Evolutionary conservation across 1,140 invertebrate genomes (phyloP).

Genomic region (Himalopsyche phryganea): DNA sequence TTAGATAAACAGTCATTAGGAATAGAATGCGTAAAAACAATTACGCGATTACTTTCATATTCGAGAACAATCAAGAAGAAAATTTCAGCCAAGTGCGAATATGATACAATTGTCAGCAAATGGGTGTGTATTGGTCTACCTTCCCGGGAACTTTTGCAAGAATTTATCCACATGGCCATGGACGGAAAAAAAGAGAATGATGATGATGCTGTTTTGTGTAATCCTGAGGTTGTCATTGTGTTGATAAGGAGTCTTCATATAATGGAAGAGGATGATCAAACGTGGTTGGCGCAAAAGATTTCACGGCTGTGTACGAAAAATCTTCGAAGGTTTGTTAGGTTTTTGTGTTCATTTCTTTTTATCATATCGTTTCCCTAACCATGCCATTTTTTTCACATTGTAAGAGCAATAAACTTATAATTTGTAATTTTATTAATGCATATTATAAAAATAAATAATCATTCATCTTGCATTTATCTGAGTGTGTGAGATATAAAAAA

Average conservation of each 20-base stretch:
- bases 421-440: too few species aligned
- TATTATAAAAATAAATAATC: too few species aligned
- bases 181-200: conserved; percentile 37
- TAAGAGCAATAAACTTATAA: too few species aligned
- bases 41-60: conserved; percentile 30
- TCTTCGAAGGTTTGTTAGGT: conserved; percentile 42
- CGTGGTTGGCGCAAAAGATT: conserved; percentile 43
- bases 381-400: not conserved
- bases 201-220: conserved; percentile 30
- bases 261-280: conserved; percentile 44
- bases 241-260: conserved; percentile 33
- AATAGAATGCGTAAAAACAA: conserved; percentile 37
- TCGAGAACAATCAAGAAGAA: conserved; percentile 23
- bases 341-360: not conserved
- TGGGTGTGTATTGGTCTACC: conserved; percentile 38
- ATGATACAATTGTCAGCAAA: conserved; percentile 24
- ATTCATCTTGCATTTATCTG: not conserved
- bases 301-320: conserved; percentile 44
- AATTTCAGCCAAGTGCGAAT: conserved; percentile 17
- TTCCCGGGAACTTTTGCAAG: conserved; percentile 39
- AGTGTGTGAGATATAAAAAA: not conserved
- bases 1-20: conserved; percentile 34
- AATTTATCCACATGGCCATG: conserved; percentile 44
- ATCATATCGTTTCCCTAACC: not conserved
- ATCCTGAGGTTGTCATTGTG: conserved; percentile 37